Percentiles rank a stretch among this genome's conserved stretches.
phyloP scores from a whole-genome alignment of 1,140 invertebrate species.

The Diachasmimorpha longicaudata region DNA sequence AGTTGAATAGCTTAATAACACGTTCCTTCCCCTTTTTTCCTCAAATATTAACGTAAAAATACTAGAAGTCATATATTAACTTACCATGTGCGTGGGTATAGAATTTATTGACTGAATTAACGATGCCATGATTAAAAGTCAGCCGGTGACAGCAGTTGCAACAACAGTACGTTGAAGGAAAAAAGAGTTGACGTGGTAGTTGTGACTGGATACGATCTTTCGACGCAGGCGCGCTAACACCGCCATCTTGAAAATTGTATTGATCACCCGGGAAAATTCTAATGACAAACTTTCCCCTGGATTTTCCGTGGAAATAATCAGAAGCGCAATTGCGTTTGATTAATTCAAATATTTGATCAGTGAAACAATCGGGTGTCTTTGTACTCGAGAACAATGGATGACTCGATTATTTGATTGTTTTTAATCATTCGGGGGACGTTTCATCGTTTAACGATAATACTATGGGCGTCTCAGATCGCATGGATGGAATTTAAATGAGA shows the following conservation, averaged over 20 bases:
- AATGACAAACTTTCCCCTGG: neutral
- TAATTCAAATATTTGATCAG: constrained; percentile 4
- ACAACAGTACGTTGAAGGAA: neutral
- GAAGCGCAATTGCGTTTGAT: neutral
- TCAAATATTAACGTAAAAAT: constrained; percentile 3
- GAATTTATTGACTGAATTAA: constrained; percentile 54
- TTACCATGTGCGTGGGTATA: constrained; percentile 70
- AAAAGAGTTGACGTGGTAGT: neutral
- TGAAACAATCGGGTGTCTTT: neutral
- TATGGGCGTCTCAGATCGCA: neutral
- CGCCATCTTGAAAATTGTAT: neutral
- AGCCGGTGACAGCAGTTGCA: neutral
- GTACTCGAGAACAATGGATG: neutral
- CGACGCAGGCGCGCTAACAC: neutral
- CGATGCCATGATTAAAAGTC: constrained; percentile 37
- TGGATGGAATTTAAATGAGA: constrained; percentile 7
- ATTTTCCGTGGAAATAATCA: neutral
- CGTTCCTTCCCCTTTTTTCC: constrained; percentile 12
- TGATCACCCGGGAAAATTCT: constrained; percentile 1
- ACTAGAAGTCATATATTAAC: constrained; percentile 10
- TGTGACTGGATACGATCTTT: neutral
- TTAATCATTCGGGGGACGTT: neutral
- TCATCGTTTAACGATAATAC: constrained; percentile 13
- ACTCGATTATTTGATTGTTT: neutral
- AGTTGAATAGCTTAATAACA: neutral